These are phyloP conservation scores for Actinia equina DNA, from an alignment of 64 coral and sea anemone genomes.

Conservation along the genomic window DNA sequence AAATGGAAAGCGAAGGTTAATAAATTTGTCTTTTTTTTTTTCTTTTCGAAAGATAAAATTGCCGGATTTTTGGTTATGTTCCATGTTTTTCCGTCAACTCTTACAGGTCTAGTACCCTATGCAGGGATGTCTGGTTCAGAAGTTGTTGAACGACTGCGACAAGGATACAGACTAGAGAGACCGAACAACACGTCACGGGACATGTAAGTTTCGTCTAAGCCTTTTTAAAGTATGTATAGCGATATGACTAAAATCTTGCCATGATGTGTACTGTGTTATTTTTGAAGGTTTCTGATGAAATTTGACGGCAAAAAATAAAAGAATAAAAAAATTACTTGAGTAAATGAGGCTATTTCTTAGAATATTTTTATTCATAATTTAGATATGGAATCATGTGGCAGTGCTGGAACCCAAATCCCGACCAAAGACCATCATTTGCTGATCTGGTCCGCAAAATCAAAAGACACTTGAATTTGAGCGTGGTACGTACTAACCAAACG, in stretches of 20 bases:
- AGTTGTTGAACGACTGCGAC: not conserved
- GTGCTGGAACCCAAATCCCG: conserved; percentile 46
- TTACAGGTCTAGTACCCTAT: not conserved
- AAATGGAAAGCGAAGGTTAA: no score
- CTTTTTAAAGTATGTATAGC: no score
- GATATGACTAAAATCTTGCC: not conserved
- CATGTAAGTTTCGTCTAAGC: not conserved
- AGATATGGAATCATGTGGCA: conserved; percentile 46
- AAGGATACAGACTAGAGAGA: not conserved
- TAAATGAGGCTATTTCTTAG: no score
- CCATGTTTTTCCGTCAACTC: no score
- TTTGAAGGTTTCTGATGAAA: no score
- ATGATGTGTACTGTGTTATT: no score
- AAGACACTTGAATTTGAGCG: not conserved
- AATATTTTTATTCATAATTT: no score
- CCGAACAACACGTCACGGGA: not conserved
- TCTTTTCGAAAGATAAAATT: no score
- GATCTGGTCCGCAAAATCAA: not conserved
- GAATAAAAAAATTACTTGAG: no score
- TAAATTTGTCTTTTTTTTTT: no score
- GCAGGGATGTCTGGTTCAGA: not conserved
- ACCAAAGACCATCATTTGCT: conserved; percentile 31
- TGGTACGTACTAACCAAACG: not conserved
- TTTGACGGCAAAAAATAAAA: no score
- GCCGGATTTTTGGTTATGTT: no score